phyloP scores from a whole-genome alignment of 2,888 invertebrate species.

The Troides aeacus region DNA sequence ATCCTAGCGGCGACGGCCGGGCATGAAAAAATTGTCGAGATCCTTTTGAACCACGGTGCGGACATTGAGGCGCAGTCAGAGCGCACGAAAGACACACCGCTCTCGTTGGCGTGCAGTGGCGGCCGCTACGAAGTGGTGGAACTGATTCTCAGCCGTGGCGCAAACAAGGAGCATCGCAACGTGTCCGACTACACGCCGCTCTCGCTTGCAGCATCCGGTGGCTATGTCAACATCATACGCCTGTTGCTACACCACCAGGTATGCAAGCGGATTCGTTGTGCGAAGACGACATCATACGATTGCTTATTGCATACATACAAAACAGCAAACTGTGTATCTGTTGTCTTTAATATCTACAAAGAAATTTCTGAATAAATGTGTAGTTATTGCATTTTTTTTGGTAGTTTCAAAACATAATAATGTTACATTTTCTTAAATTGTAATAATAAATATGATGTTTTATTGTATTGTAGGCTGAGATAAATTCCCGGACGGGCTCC shows the following conservation, averaged over 20 bases:
- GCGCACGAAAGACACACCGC: conserved; percentile 98
- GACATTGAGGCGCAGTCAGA: conserved; percentile 99
- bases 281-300: not conserved
- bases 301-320: not conserved
- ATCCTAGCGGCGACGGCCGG: conserved; percentile 99
- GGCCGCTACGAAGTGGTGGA: conserved; percentile 98
- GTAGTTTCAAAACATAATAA: no score
- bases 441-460: no score
- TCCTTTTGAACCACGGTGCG: conserved; percentile 95
- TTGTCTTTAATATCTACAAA: no score
- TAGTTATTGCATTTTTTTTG: no score
- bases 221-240: conserved; percentile 98
- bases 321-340: no score
- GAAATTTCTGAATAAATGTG: no score
- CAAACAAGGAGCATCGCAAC: conserved; percentile 98
- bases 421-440: no score
- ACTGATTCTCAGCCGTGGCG: conserved; percentile 90
- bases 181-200: conserved; percentile 99
- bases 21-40: conserved; percentile 89
- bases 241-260: conserved; percentile 92
- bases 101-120: conserved; percentile 98
- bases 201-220: conserved; percentile 98
- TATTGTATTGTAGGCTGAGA: conserved; percentile 86
- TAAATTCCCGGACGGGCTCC: conserved; percentile 97
- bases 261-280: not conserved